Conservation (phyloP, 2,888 invertebrate species). For the Thyatira batis region DNA sequence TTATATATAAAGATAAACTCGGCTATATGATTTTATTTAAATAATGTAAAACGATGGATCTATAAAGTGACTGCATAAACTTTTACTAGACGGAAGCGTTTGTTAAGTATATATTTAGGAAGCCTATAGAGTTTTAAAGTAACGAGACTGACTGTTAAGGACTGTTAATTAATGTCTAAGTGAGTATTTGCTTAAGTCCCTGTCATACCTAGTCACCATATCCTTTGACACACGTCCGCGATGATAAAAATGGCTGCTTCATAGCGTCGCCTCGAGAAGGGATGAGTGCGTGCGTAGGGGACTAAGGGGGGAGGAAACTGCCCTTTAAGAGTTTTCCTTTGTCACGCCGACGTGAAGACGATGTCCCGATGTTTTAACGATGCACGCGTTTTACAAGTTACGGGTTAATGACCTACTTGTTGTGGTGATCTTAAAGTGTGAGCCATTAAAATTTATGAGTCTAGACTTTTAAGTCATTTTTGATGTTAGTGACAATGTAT, state of each 20-base stretch:
- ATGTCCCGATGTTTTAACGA: constrained; percentile 18
- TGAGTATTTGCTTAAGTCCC: neutral
- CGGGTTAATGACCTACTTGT: constrained; percentile 6
- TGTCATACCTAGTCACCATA: neutral
- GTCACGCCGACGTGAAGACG: constrained; percentile 31
- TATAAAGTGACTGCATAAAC: no score
- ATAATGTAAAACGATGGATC: no score
- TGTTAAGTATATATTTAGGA: no score
- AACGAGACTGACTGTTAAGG: no score
- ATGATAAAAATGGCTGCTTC: constrained; percentile 4
- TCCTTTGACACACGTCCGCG: neutral
- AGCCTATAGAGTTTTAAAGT: no score
- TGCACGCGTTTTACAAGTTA: constrained; percentile 11
- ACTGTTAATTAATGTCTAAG: no score
- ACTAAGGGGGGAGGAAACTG: constrained; percentile 18
- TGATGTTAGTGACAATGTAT: neutral
- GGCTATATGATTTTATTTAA: no score
- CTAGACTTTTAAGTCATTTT: neutral
- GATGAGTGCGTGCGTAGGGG: neutral
- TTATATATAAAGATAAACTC: no score
- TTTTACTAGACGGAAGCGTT: no score
- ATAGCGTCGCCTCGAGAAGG: neutral
- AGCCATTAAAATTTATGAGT: neutral
- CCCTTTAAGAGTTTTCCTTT: constrained; percentile 44
- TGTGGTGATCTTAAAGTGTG: neutral